Evolutionary conservation across 1,140 invertebrate species (phyloP).

Genomic region (Acromyrmex echinatior): DNA sequence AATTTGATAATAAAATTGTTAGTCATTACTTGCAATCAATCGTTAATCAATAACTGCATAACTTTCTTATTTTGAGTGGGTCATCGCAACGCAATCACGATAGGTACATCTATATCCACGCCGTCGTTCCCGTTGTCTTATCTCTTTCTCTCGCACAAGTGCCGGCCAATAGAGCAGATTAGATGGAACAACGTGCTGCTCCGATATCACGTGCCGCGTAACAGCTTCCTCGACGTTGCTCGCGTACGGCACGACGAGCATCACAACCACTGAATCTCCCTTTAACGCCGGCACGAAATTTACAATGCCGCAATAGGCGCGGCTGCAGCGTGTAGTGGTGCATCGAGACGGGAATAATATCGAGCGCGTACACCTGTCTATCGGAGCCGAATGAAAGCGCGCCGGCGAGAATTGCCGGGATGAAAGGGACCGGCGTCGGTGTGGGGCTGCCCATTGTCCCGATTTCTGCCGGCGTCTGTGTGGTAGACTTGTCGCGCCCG

Average conservation of each 20-base stretch:
- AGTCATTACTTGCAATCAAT: background rate
- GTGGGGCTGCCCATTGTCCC: slow-evolving; percentile 45
- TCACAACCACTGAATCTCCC: background rate
- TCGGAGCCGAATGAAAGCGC: slow-evolving; percentile 48
- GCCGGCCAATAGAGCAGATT: slow-evolving; percentile 54
- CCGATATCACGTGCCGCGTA: slow-evolving; percentile 36
- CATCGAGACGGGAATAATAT: slow-evolving; percentile 53
- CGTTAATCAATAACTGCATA: background rate
- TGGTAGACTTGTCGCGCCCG: slow-evolving; percentile 53
- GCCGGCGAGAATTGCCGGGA: slow-evolving; percentile 44
- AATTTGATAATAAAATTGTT: background rate
- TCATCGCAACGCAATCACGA: background rate
- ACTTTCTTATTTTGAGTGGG: background rate
- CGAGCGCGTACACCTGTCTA: slow-evolving; percentile 56
- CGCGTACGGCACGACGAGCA: background rate
- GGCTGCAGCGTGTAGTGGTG: slow-evolving; percentile 1
- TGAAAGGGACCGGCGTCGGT: slow-evolving; percentile 43
- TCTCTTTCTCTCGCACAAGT: slow-evolving; percentile 21
- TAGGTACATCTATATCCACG: background rate
- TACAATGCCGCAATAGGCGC: slow-evolving; percentile 58
- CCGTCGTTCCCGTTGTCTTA: background rate
- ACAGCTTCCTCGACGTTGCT: slow-evolving; percentile 41
- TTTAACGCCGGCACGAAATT: slow-evolving; percentile 35
- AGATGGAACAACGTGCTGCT: slow-evolving; percentile 31
- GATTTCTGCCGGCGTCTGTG: slow-evolving; percentile 31